phyloP scores from a whole-genome alignment of 2,113 vertebrate species.

The Junco hyemalis region DNA sequence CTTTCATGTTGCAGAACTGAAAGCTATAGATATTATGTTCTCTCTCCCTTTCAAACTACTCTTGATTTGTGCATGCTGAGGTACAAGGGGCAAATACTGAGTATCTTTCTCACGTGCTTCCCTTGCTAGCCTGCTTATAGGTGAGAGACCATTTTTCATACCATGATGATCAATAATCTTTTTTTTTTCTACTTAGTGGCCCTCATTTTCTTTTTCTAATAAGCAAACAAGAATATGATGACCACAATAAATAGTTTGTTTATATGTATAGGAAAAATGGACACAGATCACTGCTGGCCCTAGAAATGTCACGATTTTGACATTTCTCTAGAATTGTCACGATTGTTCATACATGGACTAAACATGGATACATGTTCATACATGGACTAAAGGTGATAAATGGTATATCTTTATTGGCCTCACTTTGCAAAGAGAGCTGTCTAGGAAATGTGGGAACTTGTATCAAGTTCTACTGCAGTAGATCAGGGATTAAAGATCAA shows the following conservation, averaged over 20 bases:
- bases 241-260: not conserved
- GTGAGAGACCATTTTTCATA: not conserved
- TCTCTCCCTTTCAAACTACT: not conserved
- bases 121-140: not conserved
- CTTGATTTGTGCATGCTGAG: not conserved
- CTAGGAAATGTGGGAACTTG: not conserved
- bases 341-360: not conserved
- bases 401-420: not conserved
- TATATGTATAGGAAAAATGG: not conserved
- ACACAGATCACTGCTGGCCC: not conserved
- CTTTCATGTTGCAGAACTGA: slow-evolving; percentile 21
- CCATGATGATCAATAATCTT: not conserved
- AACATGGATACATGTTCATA: not conserved
- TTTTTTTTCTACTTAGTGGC: not conserved
- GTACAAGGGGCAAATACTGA: not conserved
- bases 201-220: not conserved
- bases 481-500: slow-evolving; percentile 48
- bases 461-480: not conserved
- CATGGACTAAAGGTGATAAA: not conserved
- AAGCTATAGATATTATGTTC: not conserved
- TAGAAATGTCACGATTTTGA: not conserved
- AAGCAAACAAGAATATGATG: not conserved
- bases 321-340: not conserved
- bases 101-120: not conserved
- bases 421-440: not conserved